phyloP scores from a whole-genome alignment of 1,140 invertebrate species.

The Heliconius eleuchia region DNA sequence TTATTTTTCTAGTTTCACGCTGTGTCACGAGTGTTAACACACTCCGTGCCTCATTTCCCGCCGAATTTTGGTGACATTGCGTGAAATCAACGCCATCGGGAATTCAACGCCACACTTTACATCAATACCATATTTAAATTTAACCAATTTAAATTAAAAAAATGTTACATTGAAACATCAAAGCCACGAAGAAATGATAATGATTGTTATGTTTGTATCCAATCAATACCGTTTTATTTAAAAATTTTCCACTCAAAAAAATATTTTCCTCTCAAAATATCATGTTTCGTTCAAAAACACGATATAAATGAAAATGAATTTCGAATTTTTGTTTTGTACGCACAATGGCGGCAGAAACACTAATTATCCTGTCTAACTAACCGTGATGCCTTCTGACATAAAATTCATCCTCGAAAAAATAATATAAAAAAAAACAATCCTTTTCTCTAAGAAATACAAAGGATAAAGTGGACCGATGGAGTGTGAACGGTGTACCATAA shows the following conservation, averaged over 20 bases:
- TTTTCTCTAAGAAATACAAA: constrained; percentile 75
- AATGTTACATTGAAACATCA: background rate
- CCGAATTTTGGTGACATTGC: no score
- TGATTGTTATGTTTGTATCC: background rate
- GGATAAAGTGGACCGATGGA: constrained; percentile 68
- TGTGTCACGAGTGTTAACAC: no score
- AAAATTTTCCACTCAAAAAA: constrained; percentile 7
- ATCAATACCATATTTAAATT: no score
- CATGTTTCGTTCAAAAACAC: background rate
- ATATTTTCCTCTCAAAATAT: background rate
- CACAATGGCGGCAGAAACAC: constrained; percentile 44
- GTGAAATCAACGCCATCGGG: no score
- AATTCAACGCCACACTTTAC: no score
- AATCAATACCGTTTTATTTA: background rate
- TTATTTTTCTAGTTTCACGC: no score
- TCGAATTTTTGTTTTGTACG: constrained; percentile 28
- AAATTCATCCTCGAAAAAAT: constrained; percentile 55
- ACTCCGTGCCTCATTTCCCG: no score
- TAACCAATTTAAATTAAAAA: no score
- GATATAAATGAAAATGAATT: constrained; percentile 8
- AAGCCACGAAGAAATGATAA: background rate
- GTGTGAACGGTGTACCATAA: constrained; percentile 72
- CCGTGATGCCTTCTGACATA: constrained; percentile 65
- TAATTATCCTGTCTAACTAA: constrained; percentile 72
- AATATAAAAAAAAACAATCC: constrained; percentile 62